Base-by-base conservation (phyloP, 2,888 invertebrate genomes). In the Galerucella nymphaeae region DNA sequence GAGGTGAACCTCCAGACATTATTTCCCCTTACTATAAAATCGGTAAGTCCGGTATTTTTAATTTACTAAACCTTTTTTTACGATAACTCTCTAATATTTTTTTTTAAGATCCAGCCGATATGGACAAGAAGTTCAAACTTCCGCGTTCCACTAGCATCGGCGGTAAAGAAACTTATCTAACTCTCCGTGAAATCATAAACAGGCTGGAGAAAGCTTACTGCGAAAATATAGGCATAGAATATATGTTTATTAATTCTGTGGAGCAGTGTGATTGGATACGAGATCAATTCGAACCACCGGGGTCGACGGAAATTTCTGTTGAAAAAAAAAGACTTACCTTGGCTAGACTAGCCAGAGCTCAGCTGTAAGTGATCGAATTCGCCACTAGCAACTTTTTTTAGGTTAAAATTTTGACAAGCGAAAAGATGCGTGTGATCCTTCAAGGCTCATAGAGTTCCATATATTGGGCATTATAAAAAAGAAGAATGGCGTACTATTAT, bases 251-350 rank as follows among this genome's bases (percentile, higher is more conserved):
- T 84, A 98, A 98, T 87, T 97, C 97, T 41, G 87, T 96, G 87
- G 98, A 99, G 83, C 98, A 99, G 87, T 97, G 97, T 86, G 97
- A 98, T 87, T 99, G 99, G 99, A 98, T 99, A 83, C 90, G 98
- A 77, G 93, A 97, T 86, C 93, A 94, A 77, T 94, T 99, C 90
- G 99, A 99, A 87, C 94, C 95, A 0, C 99, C 99, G 11, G 94
- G 94, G 58, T 88, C 91, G 13, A 93, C 96, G 88, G 92, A 94
- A 82, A 92, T 98, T 85, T 92, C 91, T 72, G 90, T 90, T 75
- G 97, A 98, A 80, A 94, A 98, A 86, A 99, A 99, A 88, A 91
- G 97, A 81, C 90, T 97, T 75, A 93, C 98, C 79, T 90, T 99
- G 82, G 98, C 97, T 41, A 92, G 99, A 82, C 90, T 99, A 72